Conservation (phyloP, 1,140 invertebrate species). For the Yoshiicerus persimilis region DNA sequence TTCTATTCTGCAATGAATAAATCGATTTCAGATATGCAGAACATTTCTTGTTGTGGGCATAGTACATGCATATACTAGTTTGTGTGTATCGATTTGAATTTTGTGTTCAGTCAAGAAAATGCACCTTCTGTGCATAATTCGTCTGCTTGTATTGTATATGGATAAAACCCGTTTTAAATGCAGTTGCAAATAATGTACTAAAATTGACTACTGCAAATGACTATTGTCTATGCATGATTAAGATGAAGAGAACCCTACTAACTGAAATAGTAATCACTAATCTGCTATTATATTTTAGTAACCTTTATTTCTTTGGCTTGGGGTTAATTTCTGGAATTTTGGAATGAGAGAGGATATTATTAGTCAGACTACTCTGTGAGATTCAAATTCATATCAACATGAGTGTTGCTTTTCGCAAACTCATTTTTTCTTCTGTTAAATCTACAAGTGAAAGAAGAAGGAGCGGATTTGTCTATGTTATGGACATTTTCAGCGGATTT, state of each 20-base stretch:
- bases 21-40: background rate
- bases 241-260: background rate
- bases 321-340: background rate
- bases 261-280: background rate
- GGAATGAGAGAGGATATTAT: background rate
- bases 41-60: background rate
- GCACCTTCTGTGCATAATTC: background rate
- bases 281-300: background rate
- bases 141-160: background rate
- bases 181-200: background rate
- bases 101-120: background rate
- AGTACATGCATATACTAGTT: background rate
- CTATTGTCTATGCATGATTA: background rate
- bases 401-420: background rate
- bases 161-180: background rate
- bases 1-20: background rate
- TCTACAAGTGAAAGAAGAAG: background rate
- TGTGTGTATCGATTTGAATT: background rate
- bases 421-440: background rate
- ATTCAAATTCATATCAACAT: background rate
- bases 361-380: background rate
- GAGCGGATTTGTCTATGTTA: background rate
- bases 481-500: slow-evolving; percentile 31
- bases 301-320: background rate
- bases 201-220: background rate